Evolutionary conservation across 2,888 invertebrate species (phyloP).

Genomic region (Coecobrya sp.): DNA sequence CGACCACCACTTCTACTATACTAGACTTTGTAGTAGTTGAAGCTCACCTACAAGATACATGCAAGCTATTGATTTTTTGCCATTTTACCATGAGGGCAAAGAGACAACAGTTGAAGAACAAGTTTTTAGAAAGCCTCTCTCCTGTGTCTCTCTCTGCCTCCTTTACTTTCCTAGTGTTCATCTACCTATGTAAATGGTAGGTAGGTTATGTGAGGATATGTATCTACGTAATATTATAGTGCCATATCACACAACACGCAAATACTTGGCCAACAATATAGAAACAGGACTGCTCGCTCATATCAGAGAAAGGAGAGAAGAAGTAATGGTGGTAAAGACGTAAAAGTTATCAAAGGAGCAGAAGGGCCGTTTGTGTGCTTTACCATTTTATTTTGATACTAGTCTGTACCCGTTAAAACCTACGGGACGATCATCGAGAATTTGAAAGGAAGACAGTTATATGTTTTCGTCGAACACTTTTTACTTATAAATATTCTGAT

Average conservation of each 20-base stretch:
- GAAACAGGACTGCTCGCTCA: background rate
- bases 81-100: constrained; percentile 81
- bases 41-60: constrained; percentile 70
- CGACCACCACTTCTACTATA: background rate
- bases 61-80: constrained; percentile 81
- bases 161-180: constrained; percentile 16
- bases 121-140: constrained; percentile 69
- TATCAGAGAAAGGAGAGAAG: constrained; percentile 38
- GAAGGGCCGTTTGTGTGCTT: constrained; percentile 54
- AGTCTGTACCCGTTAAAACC: background rate
- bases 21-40: background rate
- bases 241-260: background rate
- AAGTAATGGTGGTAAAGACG: constrained; percentile 52
- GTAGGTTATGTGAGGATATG: background rate
- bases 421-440: too few species aligned
- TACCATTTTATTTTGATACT: constrained; percentile 63
- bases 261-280: background rate
- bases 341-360: constrained; percentile 50
- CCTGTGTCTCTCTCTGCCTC: constrained; percentile 6
- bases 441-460: too few species aligned
- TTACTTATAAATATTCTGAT: too few species aligned
- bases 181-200: background rate
- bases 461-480: too few species aligned
- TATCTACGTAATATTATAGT: background rate
- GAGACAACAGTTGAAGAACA: constrained; percentile 83